Conservation (phyloP, 2,888 invertebrate genomes). For the Lissocephala sabroskyi region DNA sequence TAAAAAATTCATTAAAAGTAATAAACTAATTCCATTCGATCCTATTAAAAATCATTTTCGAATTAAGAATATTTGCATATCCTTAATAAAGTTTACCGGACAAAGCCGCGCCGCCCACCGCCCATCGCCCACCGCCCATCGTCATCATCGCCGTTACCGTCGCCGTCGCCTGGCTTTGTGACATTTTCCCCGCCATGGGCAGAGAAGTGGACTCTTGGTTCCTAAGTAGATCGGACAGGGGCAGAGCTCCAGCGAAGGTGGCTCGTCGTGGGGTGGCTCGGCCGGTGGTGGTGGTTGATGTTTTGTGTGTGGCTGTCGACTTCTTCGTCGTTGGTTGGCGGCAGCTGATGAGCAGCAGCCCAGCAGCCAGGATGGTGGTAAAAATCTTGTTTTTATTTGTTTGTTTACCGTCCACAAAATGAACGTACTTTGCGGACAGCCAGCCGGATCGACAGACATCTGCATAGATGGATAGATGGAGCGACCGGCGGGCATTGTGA, state of each 20-base stretch:
- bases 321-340: no score
- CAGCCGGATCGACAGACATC: not conserved
- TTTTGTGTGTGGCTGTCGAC: conserved; percentile 5
- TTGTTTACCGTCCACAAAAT: conserved; percentile 63
- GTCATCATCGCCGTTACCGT: no score
- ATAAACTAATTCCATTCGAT: conserved; percentile 72
- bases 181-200: conserved; percentile 40
- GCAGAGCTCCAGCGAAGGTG: no score
- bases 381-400: conserved; percentile 62
- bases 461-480: not conserved
- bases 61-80: conserved; percentile 72
- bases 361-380: conserved; percentile 11
- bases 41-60: conserved; percentile 72
- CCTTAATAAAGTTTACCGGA: conserved; percentile 65
- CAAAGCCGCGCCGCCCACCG: conserved; percentile 12
- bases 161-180: conserved; percentile 33
- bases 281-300: conserved; percentile 43
- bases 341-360: conserved; percentile 40
- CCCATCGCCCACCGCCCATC: not conserved
- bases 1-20: conserved; percentile 72
- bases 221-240: no score
- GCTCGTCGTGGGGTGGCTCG: not conserved
- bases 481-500: conserved; percentile 19
- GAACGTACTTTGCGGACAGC: not conserved
- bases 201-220: conserved; percentile 45